These are phyloP conservation scores for Drosophila repletoides DNA, from an alignment of 1,140 invertebrate species.

Conservation along the genomic window DNA sequence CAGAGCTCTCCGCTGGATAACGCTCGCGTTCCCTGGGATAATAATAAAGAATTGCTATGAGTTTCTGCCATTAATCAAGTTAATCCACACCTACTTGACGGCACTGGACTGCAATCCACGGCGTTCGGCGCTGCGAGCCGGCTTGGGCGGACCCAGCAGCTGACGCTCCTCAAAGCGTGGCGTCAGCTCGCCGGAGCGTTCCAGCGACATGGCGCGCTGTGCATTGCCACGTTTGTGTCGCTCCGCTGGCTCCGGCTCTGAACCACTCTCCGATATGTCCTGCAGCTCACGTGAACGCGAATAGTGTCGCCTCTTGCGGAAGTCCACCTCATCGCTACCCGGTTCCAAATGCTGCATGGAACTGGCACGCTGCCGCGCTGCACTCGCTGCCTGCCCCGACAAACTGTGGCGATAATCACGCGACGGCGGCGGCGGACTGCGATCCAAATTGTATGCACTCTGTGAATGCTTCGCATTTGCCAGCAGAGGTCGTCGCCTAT, in stretches of 20 bases:
- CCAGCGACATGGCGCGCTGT: constrained; percentile 67
- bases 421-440: constrained; percentile 60
- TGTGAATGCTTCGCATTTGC: constrained; percentile 74
- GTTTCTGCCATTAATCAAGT: background rate
- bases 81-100: constrained; percentile 23
- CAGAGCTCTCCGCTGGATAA: constrained; percentile 86
- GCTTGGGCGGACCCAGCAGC: constrained; percentile 72
- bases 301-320: constrained; percentile 74
- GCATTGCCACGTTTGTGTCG: constrained; percentile 58
- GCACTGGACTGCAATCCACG: constrained; percentile 36
- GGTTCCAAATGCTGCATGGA: constrained; percentile 79
- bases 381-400: constrained; percentile 15
- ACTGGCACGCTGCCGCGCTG: constrained; percentile 61
- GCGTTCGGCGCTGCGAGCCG: constrained; percentile 72
- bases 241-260: constrained; percentile 76
- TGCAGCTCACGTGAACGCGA: constrained; percentile 76
- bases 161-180: constrained; percentile 51
- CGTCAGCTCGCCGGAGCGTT: constrained; percentile 45
- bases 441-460: constrained; percentile 77
- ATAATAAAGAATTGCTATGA: background rate
- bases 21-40: constrained; percentile 75
- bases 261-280: constrained; percentile 81
- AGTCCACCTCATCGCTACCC: constrained; percentile 74
- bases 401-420: constrained; percentile 58
- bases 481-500: constrained; percentile 63